Conservation (phyloP, 2,888 invertebrate species). For the Prosopocoilus inquinatus region DNA sequence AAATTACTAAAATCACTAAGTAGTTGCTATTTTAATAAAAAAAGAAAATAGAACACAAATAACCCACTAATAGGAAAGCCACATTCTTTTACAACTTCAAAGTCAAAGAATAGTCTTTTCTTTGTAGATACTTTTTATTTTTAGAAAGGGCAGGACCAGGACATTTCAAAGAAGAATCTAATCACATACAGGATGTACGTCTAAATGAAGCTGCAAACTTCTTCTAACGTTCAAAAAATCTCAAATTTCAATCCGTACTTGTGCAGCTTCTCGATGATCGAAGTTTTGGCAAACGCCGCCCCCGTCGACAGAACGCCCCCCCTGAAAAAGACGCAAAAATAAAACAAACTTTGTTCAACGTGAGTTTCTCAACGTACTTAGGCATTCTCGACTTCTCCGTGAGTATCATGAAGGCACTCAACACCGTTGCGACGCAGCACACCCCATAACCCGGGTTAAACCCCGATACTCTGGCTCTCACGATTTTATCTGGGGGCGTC, state of each 20-base stretch:
- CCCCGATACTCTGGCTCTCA: slow-evolving; percentile 66
- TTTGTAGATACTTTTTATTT: too few relatives aligned
- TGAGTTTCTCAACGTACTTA: slow-evolving; percentile 53
- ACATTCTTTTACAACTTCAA: too few relatives aligned
- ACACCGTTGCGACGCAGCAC: slow-evolving; percentile 71
- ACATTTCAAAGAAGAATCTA: too few relatives aligned
- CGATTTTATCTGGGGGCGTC: slow-evolving; percentile 62
- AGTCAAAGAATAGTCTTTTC: too few relatives aligned
- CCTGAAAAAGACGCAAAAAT: slow-evolving; percentile 51
- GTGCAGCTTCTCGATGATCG: slow-evolving; percentile 69
- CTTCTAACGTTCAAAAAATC: slow-evolving; percentile 42
- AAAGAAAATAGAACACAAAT: too few relatives aligned
- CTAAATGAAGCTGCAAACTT: not conserved
- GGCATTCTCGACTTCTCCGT: slow-evolving; percentile 77
- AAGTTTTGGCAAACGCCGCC: slow-evolving; percentile 80
- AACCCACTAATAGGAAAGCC: too few relatives aligned
- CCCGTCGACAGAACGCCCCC: slow-evolving; percentile 88
- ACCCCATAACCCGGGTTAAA: slow-evolving; percentile 79
- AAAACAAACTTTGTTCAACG: not conserved
- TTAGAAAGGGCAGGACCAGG: too few relatives aligned
- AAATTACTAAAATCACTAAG: too few relatives aligned
- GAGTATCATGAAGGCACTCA: slow-evolving; percentile 72
- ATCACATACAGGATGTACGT: too few relatives aligned
- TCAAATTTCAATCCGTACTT: slow-evolving; percentile 72
- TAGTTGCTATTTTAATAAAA: too few relatives aligned